Evolutionary conservation across 64 coral and sea anemone species (phyloP).

Genomic region (Actinia equina): DNA sequence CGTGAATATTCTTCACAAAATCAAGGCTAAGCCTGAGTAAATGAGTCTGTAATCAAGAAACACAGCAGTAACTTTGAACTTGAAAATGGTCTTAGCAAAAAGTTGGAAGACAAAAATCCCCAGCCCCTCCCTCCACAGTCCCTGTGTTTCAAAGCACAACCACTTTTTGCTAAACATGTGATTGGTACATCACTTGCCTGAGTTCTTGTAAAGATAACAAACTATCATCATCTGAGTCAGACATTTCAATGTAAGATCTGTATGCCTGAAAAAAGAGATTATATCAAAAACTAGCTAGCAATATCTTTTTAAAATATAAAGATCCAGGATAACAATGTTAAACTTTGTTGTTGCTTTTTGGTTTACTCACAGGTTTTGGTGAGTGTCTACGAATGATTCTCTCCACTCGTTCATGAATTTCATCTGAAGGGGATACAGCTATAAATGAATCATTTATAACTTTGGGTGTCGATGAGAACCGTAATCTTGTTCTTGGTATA

Average conservation of each 20-base stretch:
- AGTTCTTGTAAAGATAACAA: conserved; percentile 93
- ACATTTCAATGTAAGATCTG: conserved; percentile 11
- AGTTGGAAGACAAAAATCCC: too few species aligned
- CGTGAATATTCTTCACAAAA: too few species aligned
- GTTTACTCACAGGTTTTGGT: conserved; percentile 54
- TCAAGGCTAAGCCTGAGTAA: too few species aligned
- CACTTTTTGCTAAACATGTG: too few species aligned
- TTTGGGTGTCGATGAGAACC: conserved; percentile 52
- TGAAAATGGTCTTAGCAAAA: too few species aligned
- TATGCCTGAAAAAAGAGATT: background rate
- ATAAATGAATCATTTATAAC: conserved; percentile 38
- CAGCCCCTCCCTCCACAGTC: too few species aligned
- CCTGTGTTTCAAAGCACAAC: background rate
- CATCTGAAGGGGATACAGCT: conserved; percentile 52
- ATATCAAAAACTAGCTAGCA: too few species aligned
- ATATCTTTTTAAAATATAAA: too few species aligned
- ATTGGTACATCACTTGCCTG: conserved; percentile 49
- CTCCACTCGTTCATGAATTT: conserved; percentile 76
- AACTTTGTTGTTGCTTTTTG: background rate
- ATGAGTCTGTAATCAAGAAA: too few species aligned
- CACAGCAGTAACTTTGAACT: too few species aligned
- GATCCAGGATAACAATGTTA: too few species aligned
- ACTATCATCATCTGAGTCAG: conserved; percentile 84
- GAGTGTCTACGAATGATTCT: conserved; percentile 45
- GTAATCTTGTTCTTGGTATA: conserved; percentile 50